Evolutionary conservation across 2,113 vertebrate species (phyloP), one percentile per base, ranked within the genome.

Genomic region (Caranx ignobilis): DNA sequence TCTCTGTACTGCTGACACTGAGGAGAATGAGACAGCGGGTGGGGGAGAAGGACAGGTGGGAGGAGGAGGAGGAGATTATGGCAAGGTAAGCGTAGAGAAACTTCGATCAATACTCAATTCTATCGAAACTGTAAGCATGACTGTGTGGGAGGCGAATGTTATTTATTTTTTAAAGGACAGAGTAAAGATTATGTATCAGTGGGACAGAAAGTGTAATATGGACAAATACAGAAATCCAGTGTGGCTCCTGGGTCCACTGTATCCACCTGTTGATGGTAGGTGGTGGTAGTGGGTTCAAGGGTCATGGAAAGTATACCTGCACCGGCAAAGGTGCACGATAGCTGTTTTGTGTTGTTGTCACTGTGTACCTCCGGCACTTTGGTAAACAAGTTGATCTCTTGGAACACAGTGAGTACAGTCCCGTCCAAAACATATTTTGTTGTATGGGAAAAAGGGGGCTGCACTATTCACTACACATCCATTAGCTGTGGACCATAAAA

Each of bases 1-100:
- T 97, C 96, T 26, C 83, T 77, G 73, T 97, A 97, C 92, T 95
- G 92, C 16, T 96, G 95, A 87, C 97, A 98, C 97, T 98, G 85
- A 59, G 61, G 55, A 64, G 19, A 32, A 55, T 11, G 63, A 79
- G 65, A 73, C 11, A 61, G 55, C 1, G 2, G 47, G 10, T 11
- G 11, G 62, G 26, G 61, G 26, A 26, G 26, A 26, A 37, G 11
- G 47, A 68, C 39, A 59, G 47, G 61, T 61, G 43, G 41, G 67
- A 72, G 60, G 43, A 60, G 62, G 60, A 71, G 21, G 48, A 11
- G 16, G 16, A 62, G 37, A 72, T 47, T 11, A 37, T 2, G 6
- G 34, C 60, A 45, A 11, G 11, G 0, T 12, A 52, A 62, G 45
- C 48, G 15, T 15, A 62, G n/a, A 61, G 35, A 65, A 77, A 66